A percentile compares a stretch with the other conserved stretches of the same genome.
Conservation (phyloP, 2,888 invertebrate species). For the Drosophila acutilabella region DNA sequence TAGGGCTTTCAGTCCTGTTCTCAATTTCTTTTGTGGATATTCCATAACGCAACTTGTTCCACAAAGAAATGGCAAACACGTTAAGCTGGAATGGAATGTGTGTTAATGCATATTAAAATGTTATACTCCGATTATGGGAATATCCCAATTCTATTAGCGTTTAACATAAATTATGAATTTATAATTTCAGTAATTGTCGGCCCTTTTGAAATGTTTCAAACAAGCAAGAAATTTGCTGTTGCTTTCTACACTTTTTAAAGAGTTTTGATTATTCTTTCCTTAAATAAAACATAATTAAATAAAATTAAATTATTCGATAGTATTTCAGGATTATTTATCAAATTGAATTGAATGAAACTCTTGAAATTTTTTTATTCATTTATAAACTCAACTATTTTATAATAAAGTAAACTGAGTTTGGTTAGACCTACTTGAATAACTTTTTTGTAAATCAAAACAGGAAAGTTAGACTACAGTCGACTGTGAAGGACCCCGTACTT, state of each 20-base stretch:
- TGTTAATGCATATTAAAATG: slow-evolving; percentile 40
- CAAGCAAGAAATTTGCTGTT: background rate
- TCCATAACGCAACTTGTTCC: slow-evolving; percentile 28
- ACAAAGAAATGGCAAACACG: slow-evolving; percentile 21
- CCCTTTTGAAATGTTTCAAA: background rate
- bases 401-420: no score
- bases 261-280: no score
- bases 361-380: no score
- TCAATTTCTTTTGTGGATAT: slow-evolving; percentile 15
- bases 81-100: slow-evolving; percentile 15
- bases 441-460: no score
- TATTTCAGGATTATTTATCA: no score
- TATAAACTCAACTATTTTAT: no score
- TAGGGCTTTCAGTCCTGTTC: background rate
- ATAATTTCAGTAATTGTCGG: slow-evolving; percentile 14
- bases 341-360: no score
- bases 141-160: slow-evolving; percentile 29
- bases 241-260: background rate
- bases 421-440: no score
- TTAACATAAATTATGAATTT: slow-evolving; percentile 25
- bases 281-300: no score
- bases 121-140: slow-evolving; percentile 35
- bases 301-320: no score
- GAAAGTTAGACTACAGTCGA: no score
- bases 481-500: no score